Evolutionary conservation across 1,140 invertebrate genomes (phyloP).

Genomic region (Oreohelix idahoensis): DNA sequence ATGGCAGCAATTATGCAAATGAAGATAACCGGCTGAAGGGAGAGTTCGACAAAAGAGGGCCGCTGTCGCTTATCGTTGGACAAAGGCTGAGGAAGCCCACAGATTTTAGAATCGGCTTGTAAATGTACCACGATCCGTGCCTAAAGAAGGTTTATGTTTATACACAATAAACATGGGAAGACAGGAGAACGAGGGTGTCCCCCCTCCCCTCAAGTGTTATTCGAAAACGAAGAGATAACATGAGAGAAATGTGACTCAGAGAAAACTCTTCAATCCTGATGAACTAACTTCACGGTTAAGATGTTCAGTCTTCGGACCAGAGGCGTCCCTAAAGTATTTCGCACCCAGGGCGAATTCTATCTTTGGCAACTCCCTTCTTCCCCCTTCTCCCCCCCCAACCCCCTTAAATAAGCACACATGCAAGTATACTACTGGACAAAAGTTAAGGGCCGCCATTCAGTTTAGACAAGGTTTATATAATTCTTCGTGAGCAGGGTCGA

Average conservation of each 20-base stretch:
- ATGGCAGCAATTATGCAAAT: conserved; percentile 33
- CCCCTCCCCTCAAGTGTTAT: neutral
- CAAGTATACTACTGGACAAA: too few species aligned
- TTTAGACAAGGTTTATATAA: too few species aligned
- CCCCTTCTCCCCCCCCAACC: too few species aligned
- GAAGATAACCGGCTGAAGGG: conserved; percentile 9
- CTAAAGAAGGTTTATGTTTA: neutral
- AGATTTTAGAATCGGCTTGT: conserved; percentile 11
- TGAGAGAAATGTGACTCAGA: neutral
- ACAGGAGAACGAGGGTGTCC: neutral
- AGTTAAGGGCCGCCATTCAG: too few species aligned
- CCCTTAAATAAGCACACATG: too few species aligned
- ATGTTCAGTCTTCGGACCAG: too few species aligned
- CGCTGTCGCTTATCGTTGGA: neutral
- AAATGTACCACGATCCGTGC: neutral
- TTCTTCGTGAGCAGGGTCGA: too few species aligned
- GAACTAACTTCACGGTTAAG: too few species aligned
- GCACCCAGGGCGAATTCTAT: too few species aligned
- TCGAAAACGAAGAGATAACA: neutral
- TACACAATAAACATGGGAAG: neutral
- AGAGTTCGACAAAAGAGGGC: conserved; percentile 1
- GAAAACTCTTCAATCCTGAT: neutral
- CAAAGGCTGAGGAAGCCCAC: conserved; percentile 7
- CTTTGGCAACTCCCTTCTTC: too few species aligned
- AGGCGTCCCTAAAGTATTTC: too few species aligned